Percentiles rank a stretch among this genome's conserved stretches.
phyloP scores from a whole-genome alignment of 2,113 vertebrate genomes.

The Prunella himalayana region DNA sequence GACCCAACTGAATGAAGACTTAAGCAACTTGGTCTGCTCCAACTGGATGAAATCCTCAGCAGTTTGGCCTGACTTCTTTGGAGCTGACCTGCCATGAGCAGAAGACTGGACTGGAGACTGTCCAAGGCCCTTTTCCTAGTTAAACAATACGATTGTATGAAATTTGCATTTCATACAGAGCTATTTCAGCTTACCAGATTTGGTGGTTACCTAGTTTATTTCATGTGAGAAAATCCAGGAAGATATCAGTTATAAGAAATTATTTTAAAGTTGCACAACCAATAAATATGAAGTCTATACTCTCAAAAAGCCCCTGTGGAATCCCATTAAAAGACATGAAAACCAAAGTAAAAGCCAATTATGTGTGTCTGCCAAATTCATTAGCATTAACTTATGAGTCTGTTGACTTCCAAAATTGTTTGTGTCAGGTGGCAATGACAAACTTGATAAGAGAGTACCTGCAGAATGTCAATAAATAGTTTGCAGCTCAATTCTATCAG shows the following conservation, averaged over 20 bases:
- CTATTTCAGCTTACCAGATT: neutral
- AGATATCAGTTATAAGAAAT: neutral
- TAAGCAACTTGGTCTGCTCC: neutral
- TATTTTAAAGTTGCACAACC: neutral
- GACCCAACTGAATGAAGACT: neutral
- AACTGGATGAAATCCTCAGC: neutral
- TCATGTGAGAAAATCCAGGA: neutral
- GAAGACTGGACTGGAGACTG: neutral
- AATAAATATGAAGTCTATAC: neutral
- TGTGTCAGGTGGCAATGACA: neutral
- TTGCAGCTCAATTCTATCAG: neutral
- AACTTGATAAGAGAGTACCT: neutral
- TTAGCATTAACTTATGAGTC: conserved; percentile 9
- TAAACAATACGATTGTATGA: neutral
- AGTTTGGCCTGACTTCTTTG: neutral
- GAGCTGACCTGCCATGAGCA: neutral
- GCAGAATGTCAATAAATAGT: neutral
- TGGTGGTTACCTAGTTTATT: neutral
- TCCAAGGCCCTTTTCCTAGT: neutral
- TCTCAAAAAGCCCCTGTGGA: neutral
- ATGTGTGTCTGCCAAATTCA: conserved; percentile 5
- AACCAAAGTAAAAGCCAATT: neutral
- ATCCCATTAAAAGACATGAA: neutral
- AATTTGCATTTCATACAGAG: neutral
- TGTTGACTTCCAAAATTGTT: conserved; percentile 23